phyloP scores from a whole-genome alignment of 2,888 invertebrate genomes.

The Selenia dentaria region DNA sequence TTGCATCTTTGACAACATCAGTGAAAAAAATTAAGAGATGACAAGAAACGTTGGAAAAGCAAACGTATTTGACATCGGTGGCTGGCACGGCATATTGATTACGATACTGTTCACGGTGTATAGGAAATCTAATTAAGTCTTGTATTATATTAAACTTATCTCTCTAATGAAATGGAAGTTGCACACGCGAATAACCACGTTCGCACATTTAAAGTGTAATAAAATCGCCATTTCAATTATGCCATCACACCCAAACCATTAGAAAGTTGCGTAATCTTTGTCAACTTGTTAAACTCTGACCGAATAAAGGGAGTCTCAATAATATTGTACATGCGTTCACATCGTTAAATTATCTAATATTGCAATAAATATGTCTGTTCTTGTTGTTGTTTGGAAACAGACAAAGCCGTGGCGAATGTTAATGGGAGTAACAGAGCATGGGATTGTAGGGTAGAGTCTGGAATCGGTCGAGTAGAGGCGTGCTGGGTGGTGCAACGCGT shows the following conservation, averaged over 20 bases:
- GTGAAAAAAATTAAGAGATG: too few relatives aligned
- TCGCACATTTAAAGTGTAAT: conserved; percentile 73
- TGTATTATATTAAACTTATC: neutral
- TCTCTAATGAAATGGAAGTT: conserved; percentile 1
- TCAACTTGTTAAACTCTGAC: conserved; percentile 82
- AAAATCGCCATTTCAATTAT: conserved; percentile 68
- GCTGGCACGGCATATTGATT: too few relatives aligned
- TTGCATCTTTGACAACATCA: too few relatives aligned
- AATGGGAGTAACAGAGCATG: conserved; percentile 69
- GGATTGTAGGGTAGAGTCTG: conserved; percentile 49
- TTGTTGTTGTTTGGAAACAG: conserved; percentile 71
- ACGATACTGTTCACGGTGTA: too few relatives aligned
- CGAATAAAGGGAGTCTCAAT: conserved; percentile 67
- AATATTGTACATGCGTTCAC: conserved; percentile 65
- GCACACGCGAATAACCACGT: neutral
- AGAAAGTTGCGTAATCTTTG: conserved; percentile 71
- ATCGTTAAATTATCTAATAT: conserved; percentile 80
- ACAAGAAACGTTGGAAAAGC: too few relatives aligned
- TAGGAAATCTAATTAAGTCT: too few relatives aligned
- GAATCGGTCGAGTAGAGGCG: conserved; percentile 22
- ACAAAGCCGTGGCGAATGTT: conserved; percentile 70
- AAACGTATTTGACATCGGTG: too few relatives aligned
- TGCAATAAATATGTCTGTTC: conserved; percentile 75
- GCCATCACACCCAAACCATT: conserved; percentile 72
- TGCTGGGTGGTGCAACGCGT: conserved; percentile 53